Base-by-base conservation (phyloP, 2,888 invertebrate genomes). In the Eilema sororculum region DNA sequence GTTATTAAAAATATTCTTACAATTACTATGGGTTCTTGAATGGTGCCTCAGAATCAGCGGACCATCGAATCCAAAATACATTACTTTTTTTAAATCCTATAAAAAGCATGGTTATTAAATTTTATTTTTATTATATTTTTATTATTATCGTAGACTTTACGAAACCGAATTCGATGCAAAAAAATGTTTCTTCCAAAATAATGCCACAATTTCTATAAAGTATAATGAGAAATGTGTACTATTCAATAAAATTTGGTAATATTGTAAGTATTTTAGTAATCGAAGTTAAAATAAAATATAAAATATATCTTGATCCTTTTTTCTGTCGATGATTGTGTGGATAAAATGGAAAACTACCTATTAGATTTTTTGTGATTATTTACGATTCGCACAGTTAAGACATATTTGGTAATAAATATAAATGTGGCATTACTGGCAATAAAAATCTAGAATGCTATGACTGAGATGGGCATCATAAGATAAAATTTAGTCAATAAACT, bases 111-210 rank as follows among this genome's bases (percentile, higher is more conserved):
- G 83, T 76, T 78, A 62, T 30, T 13, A 64, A 57, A 16, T 80
- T 74, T 67, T 72, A 61, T 71, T 69, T 73, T 70, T 72, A 63
- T 16, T 33, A 74, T 80, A 13, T 60, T 77, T 69, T 41, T 71
- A 77, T 70, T 68, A 76, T 71, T 75, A 78, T 74, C 80, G 86
- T 91, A 90, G 91, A 83, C 83, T 83, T 88, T 89, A 87, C 84
- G 82, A 88, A 91, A 88, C 92, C 91, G 91, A 93, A 93, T 91
- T 93, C 90, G 86, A 91, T 90, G 90, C 92, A 90, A 76, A 76
- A 79, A 77, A 78, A 82, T 88, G 84, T 89, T 86, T 94, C 94
- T 94, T 95, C 94, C 94, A 94, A 89, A 90, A 88, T 90, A 91
- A 88, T 92, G 93, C 92, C 93, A 93, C 87, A 87, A 90, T 91